A percentile compares a stretch with the other conserved stretches of the same genome.
These are phyloP conservation scores for Climacteris rufus DNA, from an alignment of 2,113 vertebrate genomes.

Conservation along the genomic window DNA sequence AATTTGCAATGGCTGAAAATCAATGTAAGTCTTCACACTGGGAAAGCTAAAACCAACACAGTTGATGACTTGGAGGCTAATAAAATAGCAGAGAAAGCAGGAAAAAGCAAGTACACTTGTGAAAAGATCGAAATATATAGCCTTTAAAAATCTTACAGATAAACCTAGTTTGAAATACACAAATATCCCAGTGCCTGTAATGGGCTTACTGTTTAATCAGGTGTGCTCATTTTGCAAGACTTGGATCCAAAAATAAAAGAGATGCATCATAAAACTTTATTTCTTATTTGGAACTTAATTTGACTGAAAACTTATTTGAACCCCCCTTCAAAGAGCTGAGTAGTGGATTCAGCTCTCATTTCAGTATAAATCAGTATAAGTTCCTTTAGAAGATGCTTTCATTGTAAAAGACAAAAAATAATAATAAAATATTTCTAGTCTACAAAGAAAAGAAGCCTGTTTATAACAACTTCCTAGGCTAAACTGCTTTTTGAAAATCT, in stretches of 20 bases:
- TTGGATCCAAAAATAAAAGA: background rate
- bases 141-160: background rate
- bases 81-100: background rate
- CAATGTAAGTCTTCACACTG: background rate
- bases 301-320: background rate
- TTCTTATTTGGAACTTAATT: background rate
- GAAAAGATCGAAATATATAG: background rate
- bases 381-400: background rate
- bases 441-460: background rate
- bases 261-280: background rate
- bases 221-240: background rate
- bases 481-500: background rate
- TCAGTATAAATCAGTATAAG: background rate
- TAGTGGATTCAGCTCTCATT: background rate
- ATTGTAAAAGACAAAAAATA: background rate
- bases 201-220: background rate
- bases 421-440: background rate
- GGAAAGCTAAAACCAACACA: background rate
- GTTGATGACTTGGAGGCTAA: background rate
- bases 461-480: background rate
- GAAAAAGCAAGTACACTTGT: background rate
- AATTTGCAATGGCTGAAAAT: slow-evolving; percentile 30
- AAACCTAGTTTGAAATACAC: background rate
- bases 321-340: background rate
- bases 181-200: background rate